These are phyloP conservation scores for Onthophagus taurus DNA, from an alignment of 1,140 invertebrate species.

Conservation along the genomic window DNA sequence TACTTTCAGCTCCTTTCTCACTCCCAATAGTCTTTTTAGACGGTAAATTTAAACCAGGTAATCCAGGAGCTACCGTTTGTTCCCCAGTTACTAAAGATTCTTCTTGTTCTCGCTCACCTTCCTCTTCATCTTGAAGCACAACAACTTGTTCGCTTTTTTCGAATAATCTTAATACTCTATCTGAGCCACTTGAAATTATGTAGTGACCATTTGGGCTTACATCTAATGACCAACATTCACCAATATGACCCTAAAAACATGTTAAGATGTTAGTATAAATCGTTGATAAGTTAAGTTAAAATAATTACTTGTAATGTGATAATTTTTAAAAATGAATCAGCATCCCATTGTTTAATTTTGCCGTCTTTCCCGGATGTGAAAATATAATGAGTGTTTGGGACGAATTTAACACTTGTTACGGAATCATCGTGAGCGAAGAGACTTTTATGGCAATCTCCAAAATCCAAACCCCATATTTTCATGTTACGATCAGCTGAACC, in stretches of 20 bases:
- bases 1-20: slow-evolving; percentile 84
- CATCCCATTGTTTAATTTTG: slow-evolving; percentile 95
- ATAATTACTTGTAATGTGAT: slow-evolving; percentile 68
- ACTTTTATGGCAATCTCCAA: slow-evolving; percentile 90
- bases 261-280: slow-evolving; percentile 1
- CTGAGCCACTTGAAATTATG: slow-evolving; percentile 76
- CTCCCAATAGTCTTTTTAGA: slow-evolving; percentile 85
- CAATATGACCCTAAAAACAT: slow-evolving; percentile 58
- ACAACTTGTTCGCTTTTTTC: slow-evolving; percentile 81
- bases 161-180: slow-evolving; percentile 81
- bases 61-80: slow-evolving; percentile 49
- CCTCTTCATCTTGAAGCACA: slow-evolving; percentile 84
- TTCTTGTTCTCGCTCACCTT: slow-evolving; percentile 71
- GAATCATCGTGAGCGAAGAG: slow-evolving; percentile 92
- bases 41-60: slow-evolving; percentile 68
- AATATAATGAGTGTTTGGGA: slow-evolving; percentile 86
- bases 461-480: slow-evolving; percentile 98
- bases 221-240: slow-evolving; percentile 63
- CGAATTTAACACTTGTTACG: slow-evolving; percentile 79
- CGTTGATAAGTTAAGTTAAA: slow-evolving; percentile 4
- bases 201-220: slow-evolving; percentile 75
- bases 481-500: slow-evolving; percentile 93
- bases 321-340: slow-evolving; percentile 85
- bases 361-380: slow-evolving; percentile 92
- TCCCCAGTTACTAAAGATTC: slow-evolving; percentile 63